Conservation (phyloP, 1,140 invertebrate genomes). For the Philopotamus ludificatus region DNA sequence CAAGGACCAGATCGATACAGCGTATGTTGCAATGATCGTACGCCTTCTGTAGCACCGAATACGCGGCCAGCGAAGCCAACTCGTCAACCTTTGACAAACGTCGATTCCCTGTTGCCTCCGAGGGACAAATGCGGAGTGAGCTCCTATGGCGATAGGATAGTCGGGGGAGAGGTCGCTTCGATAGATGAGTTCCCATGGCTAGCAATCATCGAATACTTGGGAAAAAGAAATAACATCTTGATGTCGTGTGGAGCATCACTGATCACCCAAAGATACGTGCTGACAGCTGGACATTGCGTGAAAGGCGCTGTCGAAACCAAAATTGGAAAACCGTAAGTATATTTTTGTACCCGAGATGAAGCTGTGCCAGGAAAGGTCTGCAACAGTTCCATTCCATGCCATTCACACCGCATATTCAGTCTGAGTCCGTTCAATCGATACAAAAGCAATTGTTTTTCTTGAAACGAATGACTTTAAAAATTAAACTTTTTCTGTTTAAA, state of each 20-base stretch:
- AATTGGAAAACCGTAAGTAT: conserved; percentile 43
- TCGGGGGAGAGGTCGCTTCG: conserved; percentile 45
- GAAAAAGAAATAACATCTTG: conserved; percentile 9
- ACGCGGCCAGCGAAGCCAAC: neutral
- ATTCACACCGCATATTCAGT: neutral
- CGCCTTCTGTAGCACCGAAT: neutral
- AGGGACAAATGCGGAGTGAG: conserved; percentile 45
- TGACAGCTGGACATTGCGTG: conserved; percentile 52
- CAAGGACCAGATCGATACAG: conserved; percentile 12
- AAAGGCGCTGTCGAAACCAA: conserved; percentile 23
- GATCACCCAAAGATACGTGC: conserved; percentile 46
- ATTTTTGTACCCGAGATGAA: too few species aligned
- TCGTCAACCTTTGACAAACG: neutral
- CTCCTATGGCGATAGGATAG: conserved; percentile 46
- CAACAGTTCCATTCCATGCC: neutral
- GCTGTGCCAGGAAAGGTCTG: neutral
- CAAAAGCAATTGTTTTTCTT: too few species aligned
- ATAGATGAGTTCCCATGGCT: conserved; percentile 71
- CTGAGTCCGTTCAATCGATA: too few species aligned
- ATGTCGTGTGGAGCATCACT: conserved; percentile 47
- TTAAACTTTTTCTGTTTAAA: too few species aligned
- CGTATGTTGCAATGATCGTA: conserved; percentile 22
- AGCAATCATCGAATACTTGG: conserved; percentile 64
- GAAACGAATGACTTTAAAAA: too few species aligned
- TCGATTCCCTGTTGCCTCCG: conserved; percentile 42